These are phyloP conservation scores for Pammene fasciana DNA, from an alignment of 2,888 invertebrate species.

Conservation along the genomic window DNA sequence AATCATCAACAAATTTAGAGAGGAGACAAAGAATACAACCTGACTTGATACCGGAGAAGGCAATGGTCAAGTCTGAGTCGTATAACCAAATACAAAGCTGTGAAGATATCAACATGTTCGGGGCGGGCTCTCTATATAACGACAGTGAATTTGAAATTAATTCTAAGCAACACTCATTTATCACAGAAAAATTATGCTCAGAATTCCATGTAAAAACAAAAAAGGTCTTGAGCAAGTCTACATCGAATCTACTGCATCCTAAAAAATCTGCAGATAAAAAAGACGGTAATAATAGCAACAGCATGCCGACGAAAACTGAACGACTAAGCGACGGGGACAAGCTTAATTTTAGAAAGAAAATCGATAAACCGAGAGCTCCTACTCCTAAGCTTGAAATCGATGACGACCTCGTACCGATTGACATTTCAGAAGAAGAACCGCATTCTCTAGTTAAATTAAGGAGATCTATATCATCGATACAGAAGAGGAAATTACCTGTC, in stretches of 20 bases:
- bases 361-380: constrained; percentile 78
- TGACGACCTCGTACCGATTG: constrained; percentile 67
- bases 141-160: constrained; percentile 82
- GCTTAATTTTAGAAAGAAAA: constrained; percentile 77
- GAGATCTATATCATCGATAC: constrained; percentile 80
- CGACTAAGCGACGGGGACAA: constrained; percentile 68
- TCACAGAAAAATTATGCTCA: constrained; percentile 87
- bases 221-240: constrained; percentile 85
- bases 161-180: constrained; percentile 85
- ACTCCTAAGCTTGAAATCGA: constrained; percentile 76
- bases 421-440: constrained; percentile 75
- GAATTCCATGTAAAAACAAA: constrained; percentile 89
- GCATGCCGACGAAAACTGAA: constrained; percentile 80
- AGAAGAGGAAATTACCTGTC: constrained; percentile 79
- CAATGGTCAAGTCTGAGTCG: constrained; percentile 76
- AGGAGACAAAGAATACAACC: constrained; percentile 80
- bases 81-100: constrained; percentile 81
- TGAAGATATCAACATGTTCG: constrained; percentile 82
- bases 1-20: constrained; percentile 77
- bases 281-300: constrained; percentile 77
- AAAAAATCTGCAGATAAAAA: constrained; percentile 81
- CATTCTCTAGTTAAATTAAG: constrained; percentile 77
- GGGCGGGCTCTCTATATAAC: constrained; percentile 81
- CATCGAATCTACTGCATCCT: constrained; percentile 85
- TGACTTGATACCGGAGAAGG: constrained; percentile 79